Conservation (phyloP, 2,113 vertebrate species). For the Canis aureus region DNA sequence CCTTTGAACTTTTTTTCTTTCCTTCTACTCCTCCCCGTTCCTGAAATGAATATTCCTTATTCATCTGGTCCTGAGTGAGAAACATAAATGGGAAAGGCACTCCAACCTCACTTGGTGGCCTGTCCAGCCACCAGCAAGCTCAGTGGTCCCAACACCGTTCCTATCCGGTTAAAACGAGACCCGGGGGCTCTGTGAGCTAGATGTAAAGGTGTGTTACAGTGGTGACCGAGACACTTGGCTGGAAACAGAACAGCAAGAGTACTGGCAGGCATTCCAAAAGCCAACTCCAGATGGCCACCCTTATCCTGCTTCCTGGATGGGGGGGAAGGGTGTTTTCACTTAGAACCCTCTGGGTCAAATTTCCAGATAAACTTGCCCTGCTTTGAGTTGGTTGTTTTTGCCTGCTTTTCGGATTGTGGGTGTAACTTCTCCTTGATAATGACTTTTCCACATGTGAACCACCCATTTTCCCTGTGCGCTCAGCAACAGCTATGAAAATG, state of each 20-base stretch:
- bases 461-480: background rate
- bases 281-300: background rate
- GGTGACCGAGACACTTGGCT: background rate
- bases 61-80: background rate
- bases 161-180: background rate
- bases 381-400: background rate
- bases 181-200: background rate
- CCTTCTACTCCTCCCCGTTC: background rate
- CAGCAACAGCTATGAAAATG: background rate
- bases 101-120: background rate
- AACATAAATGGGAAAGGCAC: background rate
- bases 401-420: conserved; percentile 37
- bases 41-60: background rate
- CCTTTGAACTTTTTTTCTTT: background rate
- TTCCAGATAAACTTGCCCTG: conserved; percentile 4
- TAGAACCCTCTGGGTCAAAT: background rate
- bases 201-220: background rate
- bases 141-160: background rate
- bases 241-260: too few relatives aligned
- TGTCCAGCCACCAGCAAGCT: background rate
- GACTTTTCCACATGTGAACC: conserved; percentile 16
- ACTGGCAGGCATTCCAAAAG: background rate
- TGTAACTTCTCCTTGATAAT: conserved; percentile 42
- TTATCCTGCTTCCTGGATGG: conserved; percentile 33
- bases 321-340: background rate